Base-by-base conservation (phyloP, 1,140 invertebrate genomes). In the Aphaenogaster floridana region DNA sequence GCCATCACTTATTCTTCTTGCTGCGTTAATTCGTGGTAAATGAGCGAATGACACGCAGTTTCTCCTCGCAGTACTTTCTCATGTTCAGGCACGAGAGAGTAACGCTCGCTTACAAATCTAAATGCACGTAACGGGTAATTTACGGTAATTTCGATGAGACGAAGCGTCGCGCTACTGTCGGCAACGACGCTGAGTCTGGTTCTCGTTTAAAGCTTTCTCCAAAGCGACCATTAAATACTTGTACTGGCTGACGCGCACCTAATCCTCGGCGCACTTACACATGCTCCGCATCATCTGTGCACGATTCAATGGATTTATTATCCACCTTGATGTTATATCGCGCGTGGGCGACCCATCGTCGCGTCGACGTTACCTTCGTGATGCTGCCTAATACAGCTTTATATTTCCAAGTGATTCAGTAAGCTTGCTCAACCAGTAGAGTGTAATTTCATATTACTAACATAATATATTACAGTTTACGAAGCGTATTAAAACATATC, bases 171-270 rank as follows among this genome's bases (percentile, higher is more conserved):
- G 54, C 69, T 77, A 87, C 48, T 71, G 57, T 28, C 28, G 8
- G 15, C 28, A 63, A 77, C 61, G 50, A 84, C 74, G 63, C 78
- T 21, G 69, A 36, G 71, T 48, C 52, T 63, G 42, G 42, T 21
- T 77, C 52, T 76, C 61, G 85, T 85, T 86, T 71, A 48, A 86
- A 81, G 64, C 64, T 90, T 90, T 90, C 89, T 88, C 89, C 72
- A 64, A 36, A 45, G 3, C 39, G 36, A 59, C 13, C 68, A 84
- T 85, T 84, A 85, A 90, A 77, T 68, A 66, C 71, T 6, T 28
- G 17, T 36, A 21, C 8, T n/a, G 28, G 28, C 42, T 89, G 45
- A 8, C 28, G 21, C 45, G 63, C 59, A 50, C 39, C 39, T 81
- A 72, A 48, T 84, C 61, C 13, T 28, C 72, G 63, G 66, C 71